phyloP scores from a whole-genome alignment of 2,888 invertebrate genomes.

The Leptinotarsa haldemani region DNA sequence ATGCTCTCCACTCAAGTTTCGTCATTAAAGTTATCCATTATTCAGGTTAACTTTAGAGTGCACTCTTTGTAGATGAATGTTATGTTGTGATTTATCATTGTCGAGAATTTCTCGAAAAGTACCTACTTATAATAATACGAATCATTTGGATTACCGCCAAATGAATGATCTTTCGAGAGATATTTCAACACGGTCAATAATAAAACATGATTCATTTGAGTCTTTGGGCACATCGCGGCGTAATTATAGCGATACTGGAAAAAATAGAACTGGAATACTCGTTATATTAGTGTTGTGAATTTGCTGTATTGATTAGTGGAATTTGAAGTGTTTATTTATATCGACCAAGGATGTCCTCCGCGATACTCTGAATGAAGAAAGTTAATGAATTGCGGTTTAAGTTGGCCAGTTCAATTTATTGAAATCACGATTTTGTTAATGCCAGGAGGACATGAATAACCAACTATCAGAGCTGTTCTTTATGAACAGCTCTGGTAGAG shows the following conservation, averaged over 20 bases:
- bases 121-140: conserved; percentile 25
- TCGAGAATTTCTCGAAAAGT: conserved; percentile 26
- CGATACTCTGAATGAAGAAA: too few species aligned
- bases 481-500: too few species aligned
- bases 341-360: neutral
- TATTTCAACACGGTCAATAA: conserved; percentile 38
- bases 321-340: conserved; percentile 12
- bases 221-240: conserved; percentile 34
- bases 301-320: neutral
- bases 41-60: neutral
- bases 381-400: too few species aligned
- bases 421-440: too few species aligned
- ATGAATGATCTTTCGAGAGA: conserved; percentile 38
- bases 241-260: conserved; percentile 33
- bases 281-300: neutral
- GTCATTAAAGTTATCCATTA: neutral
- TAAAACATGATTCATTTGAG: conserved; percentile 42
- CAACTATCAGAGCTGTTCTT: too few species aligned
- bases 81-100: conserved; percentile 25
- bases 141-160: conserved; percentile 41
- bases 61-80: conserved; percentile 3
- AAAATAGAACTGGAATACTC: conserved; percentile 9
- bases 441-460: too few species aligned
- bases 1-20: neutral
- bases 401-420: too few species aligned